Base-by-base conservation (phyloP, 1,140 invertebrate species). In the Diprion similis region DNA sequence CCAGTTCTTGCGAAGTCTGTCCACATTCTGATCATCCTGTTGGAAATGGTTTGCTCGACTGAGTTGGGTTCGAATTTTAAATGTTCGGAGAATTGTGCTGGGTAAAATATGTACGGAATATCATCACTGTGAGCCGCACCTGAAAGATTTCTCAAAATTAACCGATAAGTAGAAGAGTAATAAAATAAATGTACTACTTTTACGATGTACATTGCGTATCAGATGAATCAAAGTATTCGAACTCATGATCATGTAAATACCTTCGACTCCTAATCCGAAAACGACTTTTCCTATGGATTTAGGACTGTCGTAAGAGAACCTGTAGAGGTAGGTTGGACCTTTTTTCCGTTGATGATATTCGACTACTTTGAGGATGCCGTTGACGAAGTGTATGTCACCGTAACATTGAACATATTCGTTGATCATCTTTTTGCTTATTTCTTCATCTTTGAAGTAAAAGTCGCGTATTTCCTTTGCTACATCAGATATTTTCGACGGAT, bases 381-480 rank as follows among this genome's bases (percentile, higher is more conserved):
- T 81, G 1, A 76, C 71, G 74, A 90, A 88, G 59, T 82, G 82
- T 0, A 80, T 78, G 76, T 90, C 89, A 2, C 86, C 84, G 18
- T 85, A 71, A 6, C 88, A 81, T 75, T 88, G 78, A 0, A 88
- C 67, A 17, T 85, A 83, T 18, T 83, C 74, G 4, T 76, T 68
- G 10, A 79, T 75, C 6, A 79, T 78, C 3, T 78, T 48, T 7
- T 84, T 76, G 7, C 73, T 79, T 8, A 86, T 80, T n/a, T 47
- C 4, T 76, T 80, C 80, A n/a, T 85, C 78, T 7, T 84, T 84
- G 65, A 86, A 86, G 81, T 91, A 91, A 81, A 87, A 90, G 10
- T 83, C 71, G 72, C 83, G 85, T 10, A 91, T 82, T 75, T 81
- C 79, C 10, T 84, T 76, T 6, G 85, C 84, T 10, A 89, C 81